Evolutionary conservation across 1,140 invertebrate species (phyloP), one percentile per base, ranked within the genome.

Genomic region (Ostrea denselamellosa): DNA sequence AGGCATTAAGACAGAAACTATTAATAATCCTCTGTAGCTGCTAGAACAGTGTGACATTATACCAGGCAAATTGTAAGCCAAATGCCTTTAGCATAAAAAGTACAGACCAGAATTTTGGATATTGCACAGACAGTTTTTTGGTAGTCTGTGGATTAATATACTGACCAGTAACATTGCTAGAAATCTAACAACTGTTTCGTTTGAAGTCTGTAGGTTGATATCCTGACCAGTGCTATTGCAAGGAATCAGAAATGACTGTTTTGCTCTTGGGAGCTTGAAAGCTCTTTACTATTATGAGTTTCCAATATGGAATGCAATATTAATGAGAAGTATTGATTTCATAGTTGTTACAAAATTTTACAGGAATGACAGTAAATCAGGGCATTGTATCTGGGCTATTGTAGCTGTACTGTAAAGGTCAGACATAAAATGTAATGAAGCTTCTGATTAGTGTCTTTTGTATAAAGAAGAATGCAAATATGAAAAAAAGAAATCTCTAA

Each of bases 271-370:
- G 68, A 77, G 14, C 68, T 77, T 12, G 12, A 77, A 9, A 28
- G 68, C 68, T 77, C 68, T 77, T 77, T 8, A 77, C 12, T 34
- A 34, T 9, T 34, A 77, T 34, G 68, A 34, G 25, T 77, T 77
- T 77, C 25, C 68, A 77, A 77, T 77, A 71, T 71, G 65, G 22
- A 71, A 71, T 71, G 7, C 22, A 28, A 28, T 71, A 77, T 77
- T 77, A 77, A 77, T 77, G 68, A 77, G 68, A 34, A 77, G 28
- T 77, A 77, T 77, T 28, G 68, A 77, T 77, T 77, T 28, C 68
- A 17, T 8, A 28, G 68, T 77, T 77, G 12, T 77, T 77, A 34
- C 68, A 28, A 77, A 77, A 77, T 77, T 28, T 77, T 77, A 77
- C 25, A 25, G 28, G 68, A 25, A 25, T 25, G 68, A 62, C 56